A percentile compares a stretch with the other conserved stretches of the same genome.
Evolutionary conservation across 1,140 invertebrate genomes (phyloP).

Genomic region (Patella vulgata): DNA sequence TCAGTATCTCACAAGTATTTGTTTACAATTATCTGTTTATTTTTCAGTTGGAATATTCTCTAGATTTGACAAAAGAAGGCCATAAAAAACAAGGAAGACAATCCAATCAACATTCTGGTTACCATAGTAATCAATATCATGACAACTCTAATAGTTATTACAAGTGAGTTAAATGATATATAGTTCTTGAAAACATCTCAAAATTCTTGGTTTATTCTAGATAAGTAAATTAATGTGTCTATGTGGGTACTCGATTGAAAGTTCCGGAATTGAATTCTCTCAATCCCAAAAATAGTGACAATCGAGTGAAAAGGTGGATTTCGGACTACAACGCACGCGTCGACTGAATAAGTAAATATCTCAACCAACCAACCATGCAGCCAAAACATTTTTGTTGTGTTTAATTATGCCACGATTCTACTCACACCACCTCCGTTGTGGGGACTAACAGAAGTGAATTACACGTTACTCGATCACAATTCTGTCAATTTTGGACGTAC

Average conservation of each 20-base stretch:
- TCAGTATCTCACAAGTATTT: no score
- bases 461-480: no score
- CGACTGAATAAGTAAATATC: no score
- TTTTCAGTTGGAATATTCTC: conserved; percentile 64
- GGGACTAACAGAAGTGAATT: not conserved
- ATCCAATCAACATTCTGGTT: conserved; percentile 30
- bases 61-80: conserved; percentile 67
- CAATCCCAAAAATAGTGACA: no score
- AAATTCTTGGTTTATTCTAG: not conserved
- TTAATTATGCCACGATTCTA: no score
- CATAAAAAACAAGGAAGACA: conserved; percentile 46
- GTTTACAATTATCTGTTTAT: not conserved
- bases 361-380: no score
- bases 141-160: conserved; percentile 4
- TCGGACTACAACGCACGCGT: not conserved
- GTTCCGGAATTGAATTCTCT: no score
- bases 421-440: no score
- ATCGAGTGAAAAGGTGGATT: no score
- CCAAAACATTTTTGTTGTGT: no score
- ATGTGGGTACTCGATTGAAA: not conserved
- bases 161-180: conserved; percentile 30
- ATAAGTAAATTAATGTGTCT: not conserved
- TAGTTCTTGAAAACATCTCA: no score
- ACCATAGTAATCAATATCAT: conserved; percentile 5
- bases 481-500: no score